Conservation (phyloP, 2,888 invertebrate genomes). For the Maniola hyperantus region DNA sequence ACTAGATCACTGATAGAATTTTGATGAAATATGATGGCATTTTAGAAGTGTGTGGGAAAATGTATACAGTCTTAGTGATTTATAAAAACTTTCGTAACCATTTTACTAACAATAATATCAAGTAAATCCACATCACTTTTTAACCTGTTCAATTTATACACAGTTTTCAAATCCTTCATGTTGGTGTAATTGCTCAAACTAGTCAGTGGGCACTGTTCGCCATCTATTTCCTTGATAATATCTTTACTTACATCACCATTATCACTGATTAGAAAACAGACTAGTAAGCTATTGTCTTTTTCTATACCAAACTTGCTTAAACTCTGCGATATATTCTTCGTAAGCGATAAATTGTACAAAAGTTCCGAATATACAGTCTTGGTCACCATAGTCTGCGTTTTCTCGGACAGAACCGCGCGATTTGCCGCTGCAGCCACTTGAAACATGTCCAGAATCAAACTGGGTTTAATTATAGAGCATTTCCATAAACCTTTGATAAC, state of each 20-base stretch:
- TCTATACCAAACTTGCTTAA: constrained; percentile 85
- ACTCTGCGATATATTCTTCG: constrained; percentile 87
- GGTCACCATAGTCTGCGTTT: constrained; percentile 78
- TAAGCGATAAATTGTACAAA: constrained; percentile 85
- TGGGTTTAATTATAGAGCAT: constrained; percentile 85
- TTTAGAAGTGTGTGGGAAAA: too few relatives aligned
- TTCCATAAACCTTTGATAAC: constrained; percentile 81
- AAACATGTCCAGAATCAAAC: constrained; percentile 82
- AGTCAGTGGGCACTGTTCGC: constrained; percentile 75
- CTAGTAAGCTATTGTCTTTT: constrained; percentile 54
- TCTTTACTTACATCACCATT: constrained; percentile 51
- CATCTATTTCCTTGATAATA: constrained; percentile 78
- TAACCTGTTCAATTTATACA: constrained; percentile 83
- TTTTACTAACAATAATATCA: constrained; percentile 85
- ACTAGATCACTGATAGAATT: background rate
- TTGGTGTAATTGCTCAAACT: constrained; percentile 74
- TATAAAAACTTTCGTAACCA: constrained; percentile 85
- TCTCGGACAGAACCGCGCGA: constrained; percentile 81
- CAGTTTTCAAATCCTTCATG: constrained; percentile 76
- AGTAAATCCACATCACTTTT: constrained; percentile 70
- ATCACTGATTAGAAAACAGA: constrained; percentile 61
- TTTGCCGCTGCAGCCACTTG: constrained; percentile 86
- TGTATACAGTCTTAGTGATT: constrained; percentile 19
- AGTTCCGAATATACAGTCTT: constrained; percentile 85
- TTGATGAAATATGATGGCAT: too few relatives aligned